A percentile compares a stretch with the other conserved stretches of the same genome.
These are phyloP conservation scores for Calyptomena viridis DNA, from an alignment of 2,113 vertebrate species.

Conservation along the genomic window DNA sequence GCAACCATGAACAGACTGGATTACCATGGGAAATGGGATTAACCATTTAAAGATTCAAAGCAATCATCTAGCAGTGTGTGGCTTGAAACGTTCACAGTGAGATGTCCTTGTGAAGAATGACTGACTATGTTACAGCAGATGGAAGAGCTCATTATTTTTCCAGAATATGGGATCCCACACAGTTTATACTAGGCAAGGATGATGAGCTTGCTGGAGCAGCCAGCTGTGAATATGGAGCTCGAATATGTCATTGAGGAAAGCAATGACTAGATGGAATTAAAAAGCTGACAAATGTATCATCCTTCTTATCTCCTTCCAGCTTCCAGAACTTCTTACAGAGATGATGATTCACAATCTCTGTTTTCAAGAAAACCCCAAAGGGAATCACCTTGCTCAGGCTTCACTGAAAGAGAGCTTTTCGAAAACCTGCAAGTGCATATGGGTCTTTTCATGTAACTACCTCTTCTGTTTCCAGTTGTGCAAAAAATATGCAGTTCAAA, in stretches of 20 bases:
- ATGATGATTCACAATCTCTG: background rate
- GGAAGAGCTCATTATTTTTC: background rate
- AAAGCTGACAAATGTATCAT: background rate
- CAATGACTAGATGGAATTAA: background rate
- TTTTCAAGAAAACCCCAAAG: background rate
- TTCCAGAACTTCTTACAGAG: background rate
- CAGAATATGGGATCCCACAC: background rate
- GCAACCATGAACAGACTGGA: background rate
- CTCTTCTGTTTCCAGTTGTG: background rate
- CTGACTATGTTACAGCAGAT: background rate
- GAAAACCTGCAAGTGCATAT: background rate
- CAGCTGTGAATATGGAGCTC: background rate
- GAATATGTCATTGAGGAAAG: background rate
- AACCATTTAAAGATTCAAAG: background rate
- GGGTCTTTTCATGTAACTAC: background rate
- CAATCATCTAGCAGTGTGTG: background rate
- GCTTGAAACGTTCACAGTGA: background rate
- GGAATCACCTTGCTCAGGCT: background rate
- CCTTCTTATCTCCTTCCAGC: background rate
- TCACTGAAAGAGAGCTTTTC: background rate
- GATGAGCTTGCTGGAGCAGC: background rate
- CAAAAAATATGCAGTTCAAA: background rate
- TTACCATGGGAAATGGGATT: background rate
- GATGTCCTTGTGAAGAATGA: background rate
- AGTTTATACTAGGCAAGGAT: background rate